These are phyloP conservation scores for Pheucticus melanocephalus DNA, from an alignment of 2,113 vertebrate species.

Conservation along the genomic window DNA sequence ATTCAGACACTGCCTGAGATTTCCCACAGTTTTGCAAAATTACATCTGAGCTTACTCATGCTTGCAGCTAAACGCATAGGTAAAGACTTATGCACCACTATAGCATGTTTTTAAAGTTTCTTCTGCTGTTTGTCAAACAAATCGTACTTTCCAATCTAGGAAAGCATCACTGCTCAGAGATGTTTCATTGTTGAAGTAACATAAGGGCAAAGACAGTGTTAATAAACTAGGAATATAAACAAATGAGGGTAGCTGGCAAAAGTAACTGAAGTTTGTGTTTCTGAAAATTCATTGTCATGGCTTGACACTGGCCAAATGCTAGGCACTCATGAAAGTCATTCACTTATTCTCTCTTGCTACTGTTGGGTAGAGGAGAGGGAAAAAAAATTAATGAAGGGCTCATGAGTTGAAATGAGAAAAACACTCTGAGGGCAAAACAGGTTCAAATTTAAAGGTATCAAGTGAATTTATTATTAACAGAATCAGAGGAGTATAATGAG, in stretches of 20 bases:
- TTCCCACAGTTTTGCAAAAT: background rate
- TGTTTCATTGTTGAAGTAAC: background rate
- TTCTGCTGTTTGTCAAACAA: background rate
- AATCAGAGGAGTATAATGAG: background rate
- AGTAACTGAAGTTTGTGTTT: background rate
- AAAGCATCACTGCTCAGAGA: background rate
- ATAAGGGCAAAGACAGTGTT: background rate
- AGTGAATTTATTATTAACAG: background rate
- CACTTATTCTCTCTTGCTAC: background rate
- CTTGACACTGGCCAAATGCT: background rate
- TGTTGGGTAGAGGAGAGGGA: background rate
- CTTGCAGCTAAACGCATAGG: background rate
- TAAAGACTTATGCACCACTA: background rate
- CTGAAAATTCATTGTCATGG: background rate
- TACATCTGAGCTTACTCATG: background rate
- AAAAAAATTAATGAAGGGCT: fast-evolving
- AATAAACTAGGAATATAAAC: background rate
- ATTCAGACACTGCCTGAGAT: background rate
- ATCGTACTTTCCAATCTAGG: background rate
- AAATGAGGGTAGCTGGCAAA: background rate
- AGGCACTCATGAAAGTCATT: background rate
- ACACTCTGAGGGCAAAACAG: background rate
- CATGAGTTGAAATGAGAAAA: background rate
- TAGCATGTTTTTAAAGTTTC: background rate
- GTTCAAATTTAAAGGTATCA: background rate